Base-by-base conservation (phyloP, 2,888 invertebrate species). In the Bibio marci region DNA sequence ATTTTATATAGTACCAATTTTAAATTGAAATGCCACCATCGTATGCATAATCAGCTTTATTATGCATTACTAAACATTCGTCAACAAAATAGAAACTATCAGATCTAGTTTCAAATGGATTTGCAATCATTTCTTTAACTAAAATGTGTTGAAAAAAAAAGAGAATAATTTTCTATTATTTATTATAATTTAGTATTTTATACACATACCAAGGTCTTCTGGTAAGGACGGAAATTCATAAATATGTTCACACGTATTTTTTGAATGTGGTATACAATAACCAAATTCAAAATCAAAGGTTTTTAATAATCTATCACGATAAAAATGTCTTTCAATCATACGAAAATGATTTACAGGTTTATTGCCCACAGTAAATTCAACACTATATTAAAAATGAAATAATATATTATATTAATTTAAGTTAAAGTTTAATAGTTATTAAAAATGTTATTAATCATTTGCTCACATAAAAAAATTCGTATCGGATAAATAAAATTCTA, bases 231-330 rank as follows among this genome's bases (percentile, higher is more conserved):
- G 97, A 66, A 98, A 95, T 65, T 97, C 94, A 55, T 98, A 98
- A 63, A 98, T 97, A 63, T 97, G 97, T 65, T 98, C 97, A 62
- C 95, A 95, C 11, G 94, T 91, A 60, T 98, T 98, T 55, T 83
- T 79, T 44, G 92, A 95, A 63, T 86, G 86, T 33, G 97, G 97
- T 64, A 98, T 95, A 62, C 97, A 97, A 63, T 94, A 98, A 35
- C 97, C 97, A 70, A 98, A 98, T 62, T 97, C 94, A 69, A 98
- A 98, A 61, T 98, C 97, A 66, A 98, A 97, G 10, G 91, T 92
- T 65, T 98, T 97, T 40, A 97, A 69, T 45, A 94, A 65, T 42
- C 79, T 81, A 52, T 97, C 90, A 42, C 87, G 68, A 64, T 94
- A 97, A 67, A 87, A 97, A 62, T 97, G 95, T 35, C 90, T 76